Evolutionary conservation across 2,113 vertebrate species (phyloP).

Genomic region (Perca schrenkii): DNA sequence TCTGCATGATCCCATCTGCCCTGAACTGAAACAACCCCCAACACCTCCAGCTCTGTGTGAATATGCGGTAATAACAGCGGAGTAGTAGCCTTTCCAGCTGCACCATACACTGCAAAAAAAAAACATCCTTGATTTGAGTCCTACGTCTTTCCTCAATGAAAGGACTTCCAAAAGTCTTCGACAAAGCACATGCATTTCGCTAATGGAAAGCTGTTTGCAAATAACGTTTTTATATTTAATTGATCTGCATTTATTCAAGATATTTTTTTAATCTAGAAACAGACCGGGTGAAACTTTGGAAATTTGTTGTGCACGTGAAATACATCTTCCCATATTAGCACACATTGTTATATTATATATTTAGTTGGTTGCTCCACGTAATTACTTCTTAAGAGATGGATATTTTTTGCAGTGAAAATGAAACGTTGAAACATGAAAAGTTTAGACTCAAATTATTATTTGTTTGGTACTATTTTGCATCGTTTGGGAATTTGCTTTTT

Average conservation of each 20-base stretch:
- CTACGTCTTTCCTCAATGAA: background rate
- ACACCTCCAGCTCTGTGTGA: slow-evolving; percentile 10
- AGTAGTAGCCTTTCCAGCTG: background rate
- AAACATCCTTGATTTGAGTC: background rate
- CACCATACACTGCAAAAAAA: background rate
- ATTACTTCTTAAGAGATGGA: background rate
- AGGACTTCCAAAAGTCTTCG: background rate
- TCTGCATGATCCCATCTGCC: slow-evolving; percentile 53
- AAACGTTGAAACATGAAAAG: background rate
- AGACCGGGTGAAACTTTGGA: background rate
- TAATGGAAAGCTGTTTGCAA: background rate
- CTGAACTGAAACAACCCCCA: slow-evolving; percentile 1
- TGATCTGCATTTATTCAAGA: background rate
- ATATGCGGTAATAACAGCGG: slow-evolving; percentile 2
- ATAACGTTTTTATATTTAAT: background rate
- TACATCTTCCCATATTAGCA: background rate
- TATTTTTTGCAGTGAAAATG: background rate
- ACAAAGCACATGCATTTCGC: background rate
- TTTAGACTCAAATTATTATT: background rate
- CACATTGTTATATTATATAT: background rate
- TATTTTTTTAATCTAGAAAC: background rate
- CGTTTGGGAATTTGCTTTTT: background rate
- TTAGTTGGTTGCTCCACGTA: background rate
- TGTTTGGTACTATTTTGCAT: background rate
- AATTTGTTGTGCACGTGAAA: background rate